phyloP scores from a whole-genome alignment of 2,113 vertebrate genomes.

The Aptenodytes patagonicus region DNA sequence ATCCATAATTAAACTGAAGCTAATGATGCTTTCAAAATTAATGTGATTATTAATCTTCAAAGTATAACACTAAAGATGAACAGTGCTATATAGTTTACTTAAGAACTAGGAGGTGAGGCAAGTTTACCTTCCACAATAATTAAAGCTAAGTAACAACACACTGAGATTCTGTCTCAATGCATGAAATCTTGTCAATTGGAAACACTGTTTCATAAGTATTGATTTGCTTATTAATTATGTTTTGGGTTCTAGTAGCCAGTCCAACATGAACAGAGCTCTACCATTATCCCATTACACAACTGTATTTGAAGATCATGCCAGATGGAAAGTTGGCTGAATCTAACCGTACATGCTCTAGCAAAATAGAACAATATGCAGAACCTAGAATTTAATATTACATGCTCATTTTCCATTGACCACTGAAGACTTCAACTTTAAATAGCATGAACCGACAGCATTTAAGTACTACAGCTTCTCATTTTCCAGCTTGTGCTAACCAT shows the following conservation, averaged over 20 bases:
- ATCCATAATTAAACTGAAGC: background rate
- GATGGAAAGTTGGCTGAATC: constrained; percentile 4
- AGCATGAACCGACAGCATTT: background rate
- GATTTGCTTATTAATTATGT: background rate
- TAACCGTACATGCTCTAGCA: background rate
- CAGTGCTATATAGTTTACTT: background rate
- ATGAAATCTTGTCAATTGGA: background rate
- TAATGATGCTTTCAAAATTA: background rate
- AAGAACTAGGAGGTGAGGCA: background rate
- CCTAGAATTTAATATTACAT: background rate
- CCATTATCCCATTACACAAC: background rate
- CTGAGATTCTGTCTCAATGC: background rate
- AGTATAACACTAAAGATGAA: background rate
- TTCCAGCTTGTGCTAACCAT: background rate
- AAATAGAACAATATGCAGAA: background rate
- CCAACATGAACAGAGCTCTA: background rate
- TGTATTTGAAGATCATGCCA: background rate
- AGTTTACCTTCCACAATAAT: background rate
- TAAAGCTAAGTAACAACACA: background rate
- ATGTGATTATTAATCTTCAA: background rate
- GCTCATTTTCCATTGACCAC: constrained; percentile 8
- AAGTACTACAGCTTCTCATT: background rate
- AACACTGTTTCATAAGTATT: background rate
- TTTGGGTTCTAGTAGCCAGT: background rate
- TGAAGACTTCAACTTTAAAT: constrained; percentile 12